These are phyloP conservation scores for Dallia pectoralis DNA, from an alignment of 2,797 vertebrate genomes.

Conservation along the genomic window DNA sequence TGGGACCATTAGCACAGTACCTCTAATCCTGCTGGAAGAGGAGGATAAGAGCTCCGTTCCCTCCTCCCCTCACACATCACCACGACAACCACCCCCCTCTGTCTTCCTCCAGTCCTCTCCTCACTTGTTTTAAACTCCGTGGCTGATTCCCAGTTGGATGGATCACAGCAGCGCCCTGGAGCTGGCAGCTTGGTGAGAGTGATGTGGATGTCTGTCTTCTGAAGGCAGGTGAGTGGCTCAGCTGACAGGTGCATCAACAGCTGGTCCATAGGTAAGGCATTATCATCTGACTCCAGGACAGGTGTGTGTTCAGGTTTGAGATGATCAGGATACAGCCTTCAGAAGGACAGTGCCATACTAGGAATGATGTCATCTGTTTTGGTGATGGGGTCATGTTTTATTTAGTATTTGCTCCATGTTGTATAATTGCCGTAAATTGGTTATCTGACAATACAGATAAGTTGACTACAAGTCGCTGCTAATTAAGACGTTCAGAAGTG, in stretches of 20 bases:
- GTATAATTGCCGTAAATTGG: background rate
- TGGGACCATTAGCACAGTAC: conserved; percentile 42
- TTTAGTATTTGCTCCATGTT: background rate
- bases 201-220: conserved; percentile 68
- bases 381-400: background rate
- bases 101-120: conserved; percentile 19
- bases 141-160: conserved; percentile 73
- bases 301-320: background rate
- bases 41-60: conserved; percentile 40
- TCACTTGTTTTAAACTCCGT: conserved; percentile 46
- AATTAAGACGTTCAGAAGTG: background rate
- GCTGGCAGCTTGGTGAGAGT: conserved; percentile 66
- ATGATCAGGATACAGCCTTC: background rate
- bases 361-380: background rate
- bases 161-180: conserved; percentile 51
- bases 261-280: conserved; percentile 7
- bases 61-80: conserved; percentile 32
- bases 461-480: background rate
- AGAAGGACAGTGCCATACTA: background rate
- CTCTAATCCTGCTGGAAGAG: conserved; percentile 46
- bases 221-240: conserved; percentile 71
- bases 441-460: background rate
- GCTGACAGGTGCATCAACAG: conserved; percentile 34
- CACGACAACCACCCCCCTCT: conserved; percentile 44
- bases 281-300: background rate